Evolutionary conservation across 2,113 vertebrate genomes (phyloP), one percentile per base, ranked within the genome.

Genomic region (Ascaphus truei): DNA sequence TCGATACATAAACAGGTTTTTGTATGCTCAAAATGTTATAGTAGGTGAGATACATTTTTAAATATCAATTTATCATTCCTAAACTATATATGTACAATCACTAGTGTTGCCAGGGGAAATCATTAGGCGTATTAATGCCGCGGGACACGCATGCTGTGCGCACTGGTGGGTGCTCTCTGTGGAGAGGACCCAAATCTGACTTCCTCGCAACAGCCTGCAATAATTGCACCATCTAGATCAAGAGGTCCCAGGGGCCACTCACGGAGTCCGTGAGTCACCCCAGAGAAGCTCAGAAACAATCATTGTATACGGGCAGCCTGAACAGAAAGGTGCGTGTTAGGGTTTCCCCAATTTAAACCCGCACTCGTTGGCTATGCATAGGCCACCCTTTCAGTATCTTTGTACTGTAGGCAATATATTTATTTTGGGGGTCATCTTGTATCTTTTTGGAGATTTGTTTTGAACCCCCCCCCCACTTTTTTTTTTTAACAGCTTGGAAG

Each of bases 171-270:
- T n/a, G 15, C n/a, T 45, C 47, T 61, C 57, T 61, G 58, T 30
- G 67, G 43, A 52, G 25, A 30, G 11, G 13, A 11, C 39, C 29
- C 15, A 9, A 34, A n/a, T 47, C 36, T 71, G 15, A 26, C 29
- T 26, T 75, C 58, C 66, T 43, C 60, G 87, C 76, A 91, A 89
- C 60, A 74, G 79, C 53, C 62, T 1, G 72, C 83, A 76, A 80
- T 15, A 2, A 75, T 91, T 89, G 86, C 88, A 84, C 81, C 83
- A 89, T 82, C 81, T 77, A 62, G 67, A 71, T 73, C 1, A 67
- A 72, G 71, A 62, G 9, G 15, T 73, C 67, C 16, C 36, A 1
- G 0, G 64, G 45, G 67, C 6, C 13, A 20, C 10, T n/a, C 22
- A 7, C 26, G 4, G 37, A 23, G 9, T 61, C 33, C 39, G 29